Conservation (phyloP, 2,888 invertebrate species). For the Herminia tarsipennalis region DNA sequence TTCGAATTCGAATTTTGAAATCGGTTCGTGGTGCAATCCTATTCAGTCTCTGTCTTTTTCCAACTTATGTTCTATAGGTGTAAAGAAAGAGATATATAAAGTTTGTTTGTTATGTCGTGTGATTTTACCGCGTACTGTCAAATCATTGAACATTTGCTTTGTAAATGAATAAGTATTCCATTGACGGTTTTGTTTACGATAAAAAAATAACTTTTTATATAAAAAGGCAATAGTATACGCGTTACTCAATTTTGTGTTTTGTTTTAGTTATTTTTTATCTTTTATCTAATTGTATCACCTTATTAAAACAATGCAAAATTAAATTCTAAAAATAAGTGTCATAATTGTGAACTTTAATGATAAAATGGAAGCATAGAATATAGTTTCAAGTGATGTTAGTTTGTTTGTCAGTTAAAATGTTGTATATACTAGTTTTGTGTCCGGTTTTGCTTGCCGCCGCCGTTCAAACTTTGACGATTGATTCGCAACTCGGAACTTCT, state of each 20-base stretch:
- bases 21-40: slow-evolving; percentile 14
- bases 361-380: slow-evolving; percentile 8
- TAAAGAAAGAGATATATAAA: slow-evolving; percentile 23
- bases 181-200: slow-evolving; percentile 7
- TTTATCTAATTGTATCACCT: slow-evolving; percentile 8
- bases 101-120: slow-evolving; percentile 11
- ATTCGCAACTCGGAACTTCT: slow-evolving; percentile 77
- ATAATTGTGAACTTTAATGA: slow-evolving; percentile 7
- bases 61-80: slow-evolving; percentile 1
- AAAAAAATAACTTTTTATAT: background rate
- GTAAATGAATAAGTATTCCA: slow-evolving; percentile 5
- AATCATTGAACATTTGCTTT: slow-evolving; percentile 9
- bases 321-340: slow-evolving; percentile 19
- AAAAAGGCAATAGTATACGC: slow-evolving; percentile 15
- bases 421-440: slow-evolving; percentile 67
- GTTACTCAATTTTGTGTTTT: background rate
- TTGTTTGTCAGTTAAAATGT: slow-evolving; percentile 64
- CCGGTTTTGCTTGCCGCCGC: slow-evolving; percentile 70
- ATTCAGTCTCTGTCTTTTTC: slow-evolving; percentile 16
- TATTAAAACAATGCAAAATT: slow-evolving; percentile 14
- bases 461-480: slow-evolving; percentile 75
- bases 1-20: slow-evolving; percentile 28
- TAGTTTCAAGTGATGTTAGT: slow-evolving; percentile 44
- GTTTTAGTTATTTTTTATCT: background rate
- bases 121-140: slow-evolving; percentile 8